Conservation (phyloP, 2,797 vertebrate species). For the Phoeniculus purpureus region DNA sequence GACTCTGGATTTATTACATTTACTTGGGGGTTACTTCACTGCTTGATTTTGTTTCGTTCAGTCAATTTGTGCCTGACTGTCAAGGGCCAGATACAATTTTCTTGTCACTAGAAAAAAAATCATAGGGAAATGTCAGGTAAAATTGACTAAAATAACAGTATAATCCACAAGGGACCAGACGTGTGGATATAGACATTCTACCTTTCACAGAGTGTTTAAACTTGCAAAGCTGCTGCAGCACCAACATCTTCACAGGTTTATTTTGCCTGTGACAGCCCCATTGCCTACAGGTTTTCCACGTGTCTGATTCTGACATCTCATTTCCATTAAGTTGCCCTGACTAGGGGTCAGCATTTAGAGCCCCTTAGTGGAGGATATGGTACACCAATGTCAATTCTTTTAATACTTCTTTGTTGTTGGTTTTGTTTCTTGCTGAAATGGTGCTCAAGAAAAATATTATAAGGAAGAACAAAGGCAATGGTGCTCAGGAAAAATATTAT, state of each 20-base stretch:
- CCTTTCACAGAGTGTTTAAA: conserved; percentile 64
- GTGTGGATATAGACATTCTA: conserved; percentile 74
- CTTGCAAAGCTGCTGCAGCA: conserved; percentile 67
- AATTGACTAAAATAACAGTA: conserved; percentile 81
- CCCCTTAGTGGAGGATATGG: not conserved
- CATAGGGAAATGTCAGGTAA: conserved; percentile 82
- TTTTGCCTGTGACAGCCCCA: conserved; percentile 33
- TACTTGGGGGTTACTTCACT: conserved; percentile 82
- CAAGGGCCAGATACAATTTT: conserved; percentile 83
- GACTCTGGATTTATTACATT: conserved; percentile 83
- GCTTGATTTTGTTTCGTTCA: conserved; percentile 84
- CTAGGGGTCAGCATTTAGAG: not conserved
- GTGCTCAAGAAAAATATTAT: not conserved
- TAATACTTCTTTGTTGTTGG: not conserved
- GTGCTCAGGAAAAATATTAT: not conserved
- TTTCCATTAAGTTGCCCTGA: not conserved
- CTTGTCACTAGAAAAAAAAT: conserved; percentile 82
- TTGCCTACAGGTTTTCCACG: not conserved
- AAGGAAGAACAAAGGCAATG: not conserved
- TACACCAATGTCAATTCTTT: not conserved
- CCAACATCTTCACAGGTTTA: conserved; percentile 38
- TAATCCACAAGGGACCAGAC: conserved; percentile 72
- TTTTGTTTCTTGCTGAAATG: not conserved
- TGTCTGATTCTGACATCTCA: not conserved
- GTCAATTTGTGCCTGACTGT: conserved; percentile 83